A percentile compares a stretch with the other conserved stretches of the same genome.
These are phyloP conservation scores for Diarsia rubi DNA, from an alignment of 2,888 invertebrate genomes.

Conservation along the genomic window DNA sequence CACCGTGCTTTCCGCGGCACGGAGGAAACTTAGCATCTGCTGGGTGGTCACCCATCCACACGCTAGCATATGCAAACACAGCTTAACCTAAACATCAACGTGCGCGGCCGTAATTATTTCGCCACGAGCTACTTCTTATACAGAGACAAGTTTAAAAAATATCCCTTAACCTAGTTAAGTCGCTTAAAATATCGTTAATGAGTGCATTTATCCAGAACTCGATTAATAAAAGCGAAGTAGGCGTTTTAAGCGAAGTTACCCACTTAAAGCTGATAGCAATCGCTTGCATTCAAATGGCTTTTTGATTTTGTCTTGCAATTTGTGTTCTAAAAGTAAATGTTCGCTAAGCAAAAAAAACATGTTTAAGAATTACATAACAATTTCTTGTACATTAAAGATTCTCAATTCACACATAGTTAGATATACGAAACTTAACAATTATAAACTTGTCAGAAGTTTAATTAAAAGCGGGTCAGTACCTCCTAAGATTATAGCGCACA, in stretches of 20 bases:
- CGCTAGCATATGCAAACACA: too few relatives aligned
- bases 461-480: constrained; percentile 64
- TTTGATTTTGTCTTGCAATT: constrained; percentile 20
- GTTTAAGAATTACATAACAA: background rate
- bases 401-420: constrained; percentile 38
- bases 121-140: background rate
- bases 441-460: constrained; percentile 60
- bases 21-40: too few relatives aligned
- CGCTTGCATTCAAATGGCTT: constrained; percentile 27
- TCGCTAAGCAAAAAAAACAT: background rate
- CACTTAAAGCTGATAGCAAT: constrained; percentile 36
- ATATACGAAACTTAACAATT: constrained; percentile 48
- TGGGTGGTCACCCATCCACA: too few relatives aligned
- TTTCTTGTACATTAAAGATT: constrained; percentile 6
- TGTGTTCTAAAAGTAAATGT: background rate
- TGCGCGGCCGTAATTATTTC: too few relatives aligned
- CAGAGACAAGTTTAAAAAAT: background rate
- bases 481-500: constrained; percentile 58
- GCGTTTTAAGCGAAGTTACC: constrained; percentile 14
- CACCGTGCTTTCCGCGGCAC: too few relatives aligned
- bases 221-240: constrained; percentile 13
- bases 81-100: too few relatives aligned
- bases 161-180: too few relatives aligned
- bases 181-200: background rate
- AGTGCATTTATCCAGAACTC: constrained; percentile 3